Evolutionary conservation across 2,113 vertebrate genomes (phyloP).

Genomic region (Bos taurus): DNA sequence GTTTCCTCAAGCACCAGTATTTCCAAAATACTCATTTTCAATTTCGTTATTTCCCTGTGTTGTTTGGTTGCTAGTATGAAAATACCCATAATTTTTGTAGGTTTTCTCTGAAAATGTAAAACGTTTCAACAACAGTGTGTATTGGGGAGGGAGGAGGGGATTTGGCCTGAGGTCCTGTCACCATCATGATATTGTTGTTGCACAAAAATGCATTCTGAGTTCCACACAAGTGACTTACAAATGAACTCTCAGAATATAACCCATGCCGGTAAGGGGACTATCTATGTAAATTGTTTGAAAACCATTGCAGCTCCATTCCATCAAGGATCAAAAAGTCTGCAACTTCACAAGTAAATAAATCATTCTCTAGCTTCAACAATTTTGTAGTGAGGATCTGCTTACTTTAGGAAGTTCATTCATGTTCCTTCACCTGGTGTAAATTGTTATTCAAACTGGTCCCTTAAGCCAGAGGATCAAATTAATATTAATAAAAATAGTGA

Average conservation of each 20-base stretch:
- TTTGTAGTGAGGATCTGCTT: not conserved
- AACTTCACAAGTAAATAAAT: not conserved
- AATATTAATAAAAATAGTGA: not conserved
- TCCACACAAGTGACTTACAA: constrained; percentile 23
- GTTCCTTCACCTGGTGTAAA: not conserved
- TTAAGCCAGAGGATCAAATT: not conserved
- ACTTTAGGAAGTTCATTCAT: constrained; percentile 7
- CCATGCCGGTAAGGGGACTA: not conserved
- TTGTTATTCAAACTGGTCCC: not conserved
- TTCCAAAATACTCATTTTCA: constrained; percentile 56
- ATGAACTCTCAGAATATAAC: not conserved
- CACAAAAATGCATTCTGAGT: not conserved
- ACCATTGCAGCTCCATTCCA: not conserved
- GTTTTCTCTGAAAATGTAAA: constrained; percentile 25
- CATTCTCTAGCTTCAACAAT: not conserved
- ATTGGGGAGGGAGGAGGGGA: not conserved
- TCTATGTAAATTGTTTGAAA: not conserved
- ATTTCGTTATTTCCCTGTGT: constrained; percentile 49
- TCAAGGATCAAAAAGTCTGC: not conserved
- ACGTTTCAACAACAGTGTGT: not conserved
- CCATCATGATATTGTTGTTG: not conserved
- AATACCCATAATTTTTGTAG: constrained; percentile 33
- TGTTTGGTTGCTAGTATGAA: constrained; percentile 46
- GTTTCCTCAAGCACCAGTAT: constrained; percentile 49
- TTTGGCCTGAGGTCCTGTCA: not conserved